phyloP scores from a whole-genome alignment of 1,140 invertebrate genomes.

The Achroia grisella region DNA sequence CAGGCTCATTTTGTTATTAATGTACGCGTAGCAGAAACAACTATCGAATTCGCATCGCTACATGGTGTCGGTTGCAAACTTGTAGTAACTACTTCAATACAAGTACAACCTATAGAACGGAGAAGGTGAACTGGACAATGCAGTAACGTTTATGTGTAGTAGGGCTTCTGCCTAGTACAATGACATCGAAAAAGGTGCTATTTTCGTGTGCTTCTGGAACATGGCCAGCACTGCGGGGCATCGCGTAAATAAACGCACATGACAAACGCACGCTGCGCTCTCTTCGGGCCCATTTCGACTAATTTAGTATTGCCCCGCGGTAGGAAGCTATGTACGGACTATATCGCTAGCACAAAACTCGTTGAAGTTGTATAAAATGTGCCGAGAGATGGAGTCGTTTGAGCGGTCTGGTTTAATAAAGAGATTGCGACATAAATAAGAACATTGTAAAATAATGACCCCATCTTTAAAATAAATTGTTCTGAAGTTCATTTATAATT shows the following conservation, averaged over 20 bases:
- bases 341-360: constrained; percentile 9
- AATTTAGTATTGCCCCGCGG: constrained; percentile 32
- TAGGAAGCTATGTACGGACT: constrained; percentile 12
- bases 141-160: neutral
- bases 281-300: constrained; percentile 29
- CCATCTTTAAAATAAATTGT: no score
- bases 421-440: no score
- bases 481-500: no score
- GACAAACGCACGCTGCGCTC: constrained; percentile 37
- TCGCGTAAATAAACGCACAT: constrained; percentile 61
- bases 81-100: no score
- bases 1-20: no score
- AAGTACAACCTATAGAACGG: constrained; percentile 4
- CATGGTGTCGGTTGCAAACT: no score
- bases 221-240: constrained; percentile 44
- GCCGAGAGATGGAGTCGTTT: no score
- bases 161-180: constrained; percentile 54
- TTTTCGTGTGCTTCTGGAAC: constrained; percentile 57
- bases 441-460: no score
- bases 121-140: neutral
- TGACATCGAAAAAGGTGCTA: constrained; percentile 62
- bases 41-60: no score
- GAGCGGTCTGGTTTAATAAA: no score
- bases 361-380: neutral
- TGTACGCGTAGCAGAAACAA: no score